A percentile compares a stretch with the other conserved stretches of the same genome.
These are phyloP conservation scores for Brachyalestes nurse DNA, from an alignment of 2,797 vertebrate species.

Conservation along the genomic window DNA sequence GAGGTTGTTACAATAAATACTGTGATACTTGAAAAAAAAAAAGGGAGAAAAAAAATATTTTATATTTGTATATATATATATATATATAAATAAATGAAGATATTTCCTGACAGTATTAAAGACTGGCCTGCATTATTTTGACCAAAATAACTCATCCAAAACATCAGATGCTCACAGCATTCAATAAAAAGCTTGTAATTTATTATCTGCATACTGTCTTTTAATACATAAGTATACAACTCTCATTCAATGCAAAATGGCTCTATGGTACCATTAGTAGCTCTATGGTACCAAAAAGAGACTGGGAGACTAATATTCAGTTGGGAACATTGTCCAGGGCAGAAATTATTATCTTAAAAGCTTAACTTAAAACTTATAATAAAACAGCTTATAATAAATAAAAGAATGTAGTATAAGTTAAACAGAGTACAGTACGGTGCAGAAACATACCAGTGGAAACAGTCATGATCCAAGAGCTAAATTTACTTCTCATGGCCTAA, in stretches of 20 bases:
- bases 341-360: not conserved
- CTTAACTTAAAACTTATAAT: not conserved
- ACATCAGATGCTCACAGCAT: not conserved
- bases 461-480: not conserved
- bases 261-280: not conserved
- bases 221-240: too few species aligned
- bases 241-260: not conserved
- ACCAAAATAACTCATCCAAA: not conserved
- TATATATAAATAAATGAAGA: not conserved
- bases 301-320: not conserved
- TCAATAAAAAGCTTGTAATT: not conserved
- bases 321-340: not conserved
- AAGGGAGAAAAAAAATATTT: too few species aligned
- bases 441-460: not conserved
- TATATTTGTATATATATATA: too few species aligned
- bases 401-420: not conserved
- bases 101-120: not conserved
- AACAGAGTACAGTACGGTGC: not conserved
- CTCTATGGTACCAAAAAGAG: not conserved
- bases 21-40: too few species aligned
- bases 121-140: not conserved
- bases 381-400: not conserved
- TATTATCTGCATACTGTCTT: not conserved
- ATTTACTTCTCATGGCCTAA: not conserved
- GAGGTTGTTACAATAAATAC: too few species aligned